These are phyloP conservation scores for Sebastes trivittatus DNA, from an alignment of 2,797 vertebrate species.

Conservation along the genomic window DNA sequence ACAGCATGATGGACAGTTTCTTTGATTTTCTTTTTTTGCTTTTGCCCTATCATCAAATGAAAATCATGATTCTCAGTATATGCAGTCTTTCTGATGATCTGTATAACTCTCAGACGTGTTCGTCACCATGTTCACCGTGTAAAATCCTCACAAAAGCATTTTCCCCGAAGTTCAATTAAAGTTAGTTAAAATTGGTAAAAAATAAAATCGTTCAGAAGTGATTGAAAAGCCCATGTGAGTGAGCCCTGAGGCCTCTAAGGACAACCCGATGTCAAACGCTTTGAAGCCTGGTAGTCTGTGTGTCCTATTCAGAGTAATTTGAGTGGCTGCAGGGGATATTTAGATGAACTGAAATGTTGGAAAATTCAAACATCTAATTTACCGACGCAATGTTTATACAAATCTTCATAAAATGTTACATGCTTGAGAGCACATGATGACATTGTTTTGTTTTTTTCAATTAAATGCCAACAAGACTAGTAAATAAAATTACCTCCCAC, in stretches of 20 bases:
- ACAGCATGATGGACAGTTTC: neutral
- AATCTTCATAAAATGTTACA: neutral
- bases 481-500: conserved; percentile 23
- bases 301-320: neutral
- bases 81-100: neutral
- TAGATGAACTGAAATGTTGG: neutral
- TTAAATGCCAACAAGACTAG: conserved; percentile 11
- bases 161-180: neutral
- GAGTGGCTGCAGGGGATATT: neutral
- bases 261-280: neutral
- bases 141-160: neutral
- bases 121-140: neutral
- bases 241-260: neutral
- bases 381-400: neutral
- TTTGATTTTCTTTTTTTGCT: neutral
- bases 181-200: neutral
- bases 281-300: neutral
- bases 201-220: neutral
- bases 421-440: neutral
- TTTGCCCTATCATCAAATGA: neutral
- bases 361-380: neutral
- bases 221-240: neutral
- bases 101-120: neutral
- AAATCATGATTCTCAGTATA: neutral
- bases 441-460: neutral